A percentile compares a stretch with the other conserved stretches of the same genome.
phyloP scores from a whole-genome alignment of 2,888 invertebrate genomes.

The Cataglyphis altisquamis region DNA sequence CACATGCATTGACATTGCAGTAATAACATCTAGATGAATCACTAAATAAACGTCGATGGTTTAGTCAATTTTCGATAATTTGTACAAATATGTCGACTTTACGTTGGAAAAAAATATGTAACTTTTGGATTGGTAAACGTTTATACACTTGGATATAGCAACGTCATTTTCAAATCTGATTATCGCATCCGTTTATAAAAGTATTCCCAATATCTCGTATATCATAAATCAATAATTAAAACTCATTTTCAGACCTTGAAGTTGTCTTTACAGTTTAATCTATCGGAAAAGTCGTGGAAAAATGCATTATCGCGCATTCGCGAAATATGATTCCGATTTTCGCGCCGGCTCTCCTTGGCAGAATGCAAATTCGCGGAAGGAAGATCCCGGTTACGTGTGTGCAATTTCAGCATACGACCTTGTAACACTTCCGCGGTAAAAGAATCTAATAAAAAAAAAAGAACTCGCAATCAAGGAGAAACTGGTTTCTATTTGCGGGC shows the following conservation, averaged over 20 bases:
- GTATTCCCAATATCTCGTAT: background rate
- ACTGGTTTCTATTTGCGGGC: slow-evolving; percentile 75
- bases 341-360: background rate
- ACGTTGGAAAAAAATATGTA: background rate
- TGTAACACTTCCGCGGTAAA: slow-evolving; percentile 46
- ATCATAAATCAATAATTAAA: background rate
- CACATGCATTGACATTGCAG: background rate
- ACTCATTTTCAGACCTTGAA: no score
- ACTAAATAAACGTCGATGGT: background rate
- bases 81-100: background rate
- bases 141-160: no score
- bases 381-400: background rate
- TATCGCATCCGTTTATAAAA: background rate
- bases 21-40: background rate
- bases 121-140: no score
- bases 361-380: slow-evolving; percentile 32
- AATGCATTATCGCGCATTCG: no score
- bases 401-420: slow-evolving; percentile 39
- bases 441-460: slow-evolving; percentile 1
- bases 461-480: slow-evolving; percentile 61
- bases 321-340: background rate
- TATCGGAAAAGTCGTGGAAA: background rate
- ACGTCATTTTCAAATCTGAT: background rate
- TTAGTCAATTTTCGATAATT: background rate
- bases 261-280: no score